phyloP scores from a whole-genome alignment of 2,888 invertebrate species.

The Microchrysa polita region DNA sequence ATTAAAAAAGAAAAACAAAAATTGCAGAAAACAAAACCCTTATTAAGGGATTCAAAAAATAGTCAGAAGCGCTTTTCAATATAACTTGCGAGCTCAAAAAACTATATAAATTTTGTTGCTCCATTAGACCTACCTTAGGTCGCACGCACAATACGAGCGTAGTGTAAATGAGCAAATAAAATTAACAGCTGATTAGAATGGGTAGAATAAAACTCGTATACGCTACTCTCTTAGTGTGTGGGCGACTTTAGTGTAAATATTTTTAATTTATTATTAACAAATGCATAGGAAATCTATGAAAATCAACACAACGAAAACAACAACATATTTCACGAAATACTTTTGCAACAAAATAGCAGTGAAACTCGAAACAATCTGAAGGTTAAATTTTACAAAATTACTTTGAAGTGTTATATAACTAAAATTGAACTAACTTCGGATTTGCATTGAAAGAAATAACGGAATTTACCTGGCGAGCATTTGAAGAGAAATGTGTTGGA shows the following conservation, averaged over 20 bases:
- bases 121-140: too few relatives aligned
- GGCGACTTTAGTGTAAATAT: not conserved
- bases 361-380: not conserved
- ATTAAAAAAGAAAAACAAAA: conserved; percentile 68
- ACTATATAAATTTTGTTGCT: too few relatives aligned
- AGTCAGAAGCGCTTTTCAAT: conserved; percentile 36
- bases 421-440: conserved; percentile 16
- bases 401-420: conserved; percentile 4
- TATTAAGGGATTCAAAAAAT: conserved; percentile 46
- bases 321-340: conserved; percentile 29
- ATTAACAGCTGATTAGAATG: too few relatives aligned
- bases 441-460: too few relatives aligned
- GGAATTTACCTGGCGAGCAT: conserved; percentile 48
- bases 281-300: conserved; percentile 6
- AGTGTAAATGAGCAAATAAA: too few relatives aligned
- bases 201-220: too few relatives aligned
- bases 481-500: conserved; percentile 52
- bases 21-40: conserved; percentile 43
- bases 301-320: conserved; percentile 28
- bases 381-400: too few relatives aligned
- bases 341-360: not conserved
- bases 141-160: too few relatives aligned
- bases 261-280: conserved; percentile 30
- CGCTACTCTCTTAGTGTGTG: too few relatives aligned
- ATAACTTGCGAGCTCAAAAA: too few relatives aligned